These are phyloP conservation scores for Invenusta paracnida DNA, from an alignment of 2,888 invertebrate genomes.

Conservation along the genomic window DNA sequence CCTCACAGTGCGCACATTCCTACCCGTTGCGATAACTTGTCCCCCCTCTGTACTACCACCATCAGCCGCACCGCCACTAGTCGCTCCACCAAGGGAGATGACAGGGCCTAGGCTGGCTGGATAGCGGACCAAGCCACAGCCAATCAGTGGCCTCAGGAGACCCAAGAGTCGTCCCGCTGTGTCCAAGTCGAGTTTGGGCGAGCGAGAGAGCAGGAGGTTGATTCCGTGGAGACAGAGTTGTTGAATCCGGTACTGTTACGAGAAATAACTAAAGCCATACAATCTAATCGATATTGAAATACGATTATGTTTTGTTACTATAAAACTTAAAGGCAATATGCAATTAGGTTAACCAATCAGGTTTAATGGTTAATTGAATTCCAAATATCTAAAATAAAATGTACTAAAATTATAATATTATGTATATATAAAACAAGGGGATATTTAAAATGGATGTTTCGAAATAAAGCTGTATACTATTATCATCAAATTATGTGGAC, in stretches of 20 bases:
- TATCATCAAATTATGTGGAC: too few species aligned
- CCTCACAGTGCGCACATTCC: not conserved
- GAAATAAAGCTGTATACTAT: too few species aligned
- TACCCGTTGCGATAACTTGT: not conserved
- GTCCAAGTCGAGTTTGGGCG: conserved; percentile 15
- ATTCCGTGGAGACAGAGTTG: conserved; percentile 19
- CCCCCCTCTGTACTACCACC: not conserved
- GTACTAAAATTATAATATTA: too few species aligned
- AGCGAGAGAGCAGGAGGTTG: not conserved
- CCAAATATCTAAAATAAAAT: too few species aligned
- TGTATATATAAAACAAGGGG: too few species aligned
- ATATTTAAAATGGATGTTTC: too few species aligned
- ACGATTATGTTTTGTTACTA: too few species aligned
- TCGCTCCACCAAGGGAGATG: not conserved
- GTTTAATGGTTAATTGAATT: too few species aligned
- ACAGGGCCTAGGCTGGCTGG: not conserved
- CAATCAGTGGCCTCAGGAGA: not conserved
- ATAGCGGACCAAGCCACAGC: conserved; percentile 5
- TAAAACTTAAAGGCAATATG: too few species aligned
- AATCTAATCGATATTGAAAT: too few species aligned
- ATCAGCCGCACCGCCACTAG: not conserved
- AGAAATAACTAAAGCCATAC: too few species aligned
- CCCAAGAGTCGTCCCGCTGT: not conserved
- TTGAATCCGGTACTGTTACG: not conserved
- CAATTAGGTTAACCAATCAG: too few species aligned